Base-by-base conservation (phyloP, 2,888 invertebrate genomes). In the Liposcelis brunnea region DNA sequence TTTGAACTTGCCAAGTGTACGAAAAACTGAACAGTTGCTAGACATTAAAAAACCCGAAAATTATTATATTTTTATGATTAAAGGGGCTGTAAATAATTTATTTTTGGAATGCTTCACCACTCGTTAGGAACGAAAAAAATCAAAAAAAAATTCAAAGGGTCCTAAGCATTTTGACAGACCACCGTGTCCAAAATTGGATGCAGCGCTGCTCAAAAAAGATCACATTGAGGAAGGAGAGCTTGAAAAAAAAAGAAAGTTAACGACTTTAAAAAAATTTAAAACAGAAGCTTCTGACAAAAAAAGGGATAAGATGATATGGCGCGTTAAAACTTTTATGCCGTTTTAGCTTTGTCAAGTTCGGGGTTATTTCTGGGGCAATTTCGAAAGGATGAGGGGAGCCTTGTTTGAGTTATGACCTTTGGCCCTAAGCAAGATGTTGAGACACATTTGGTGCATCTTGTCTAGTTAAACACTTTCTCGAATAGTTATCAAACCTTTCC, bases 361-460 rank as follows among this genome's bases (percentile, higher is more conserved):
- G 19, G 40, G 40, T 40, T 40, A 40, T 40, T 40, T 40, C 21
- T 40, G 40, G 40, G 40, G 40, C 40, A 40, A 26, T 26, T 26
- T 26, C 26, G 8, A 26, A 26, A 26, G 26, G 26, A 26, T 26
- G 26, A 26, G 15, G 19, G 40, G 40, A 21, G 40, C 16, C 5
- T 21, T 18, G 40, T 40, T 40, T 40, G 19, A 40, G 40, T 40
- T 40, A 40, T 40, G 40, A 40, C 40, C 40, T 40, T 40, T 40
- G 40, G 40, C 40, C 40, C 40, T 16, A 8, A 26, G 8, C 26
- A 26, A 26, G 26, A 26, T 26, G 26, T 26, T 26, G 26, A 26
- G 26, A 26, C 8, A 26, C 26, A 26, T 26, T 26, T 26, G 26
- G 26, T 26, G 26, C 26, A 26, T 26, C 26, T 26, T 26, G 26